Evolutionary conservation across 2,113 vertebrate genomes (phyloP).

Genomic region (Tenebrosternarchus preto): DNA sequence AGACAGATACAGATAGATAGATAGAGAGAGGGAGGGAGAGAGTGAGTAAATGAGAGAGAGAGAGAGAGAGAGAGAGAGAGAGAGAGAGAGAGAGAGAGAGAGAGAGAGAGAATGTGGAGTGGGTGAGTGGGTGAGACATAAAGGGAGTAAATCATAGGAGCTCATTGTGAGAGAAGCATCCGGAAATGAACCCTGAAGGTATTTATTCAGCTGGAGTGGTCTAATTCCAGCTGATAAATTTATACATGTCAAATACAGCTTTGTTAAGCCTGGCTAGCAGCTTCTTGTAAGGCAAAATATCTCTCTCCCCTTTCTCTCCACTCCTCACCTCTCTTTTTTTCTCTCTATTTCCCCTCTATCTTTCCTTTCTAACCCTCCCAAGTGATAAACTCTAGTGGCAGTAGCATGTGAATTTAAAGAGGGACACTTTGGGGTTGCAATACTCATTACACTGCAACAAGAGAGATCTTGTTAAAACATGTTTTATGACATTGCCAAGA

Average conservation of each 20-base stretch:
- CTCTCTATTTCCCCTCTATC: conserved; percentile 19
- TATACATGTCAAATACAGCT: conserved; percentile 47
- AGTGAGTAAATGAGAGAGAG: background rate
- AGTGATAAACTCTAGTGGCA: conserved; percentile 65
- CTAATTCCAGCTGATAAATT: conserved; percentile 54
- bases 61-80: background rate
- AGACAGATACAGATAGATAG: background rate
- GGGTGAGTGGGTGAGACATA: background rate
- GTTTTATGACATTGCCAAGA: conserved; percentile 54
- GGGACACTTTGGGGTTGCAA: conserved; percentile 64
- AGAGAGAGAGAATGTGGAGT: background rate
- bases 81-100: background rate
- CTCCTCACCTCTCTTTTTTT: conserved; percentile 36
- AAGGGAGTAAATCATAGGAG: conserved; percentile 42
- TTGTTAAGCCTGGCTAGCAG: conserved; percentile 52
- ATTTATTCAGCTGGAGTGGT: conserved; percentile 53
- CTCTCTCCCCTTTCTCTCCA: conserved; percentile 39
- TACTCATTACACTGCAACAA: conserved; percentile 70
- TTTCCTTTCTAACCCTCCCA: conserved; percentile 15
- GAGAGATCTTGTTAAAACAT: conserved; percentile 63
- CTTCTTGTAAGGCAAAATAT: conserved; percentile 45
- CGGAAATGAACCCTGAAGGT: conserved; percentile 52
- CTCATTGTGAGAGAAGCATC: conserved; percentile 40
- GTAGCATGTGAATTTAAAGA: conserved; percentile 66
- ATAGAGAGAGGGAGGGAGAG: background rate